A percentile compares a stretch with the other conserved stretches of the same genome.
These are phyloP conservation scores for Cyprinus carpio DNA, from an alignment of 2,113 vertebrate species.

Conservation along the genomic window DNA sequence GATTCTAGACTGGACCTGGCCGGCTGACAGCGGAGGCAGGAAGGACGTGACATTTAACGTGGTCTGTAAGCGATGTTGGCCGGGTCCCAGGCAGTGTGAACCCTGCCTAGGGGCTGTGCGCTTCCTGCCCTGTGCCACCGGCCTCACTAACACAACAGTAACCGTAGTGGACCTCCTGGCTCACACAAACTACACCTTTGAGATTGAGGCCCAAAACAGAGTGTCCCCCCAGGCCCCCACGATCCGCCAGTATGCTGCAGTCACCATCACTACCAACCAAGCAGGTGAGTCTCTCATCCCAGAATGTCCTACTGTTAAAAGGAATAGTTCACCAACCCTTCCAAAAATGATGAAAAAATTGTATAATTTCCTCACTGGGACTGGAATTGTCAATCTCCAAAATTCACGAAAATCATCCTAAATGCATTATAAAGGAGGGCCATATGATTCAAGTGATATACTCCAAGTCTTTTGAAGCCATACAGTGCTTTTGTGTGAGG, in stretches of 20 bases:
- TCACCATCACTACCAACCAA: slow-evolving; percentile 98
- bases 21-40: slow-evolving; percentile 89
- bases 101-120: slow-evolving; percentile 85
- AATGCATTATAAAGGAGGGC: background rate
- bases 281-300: slow-evolving; percentile 80
- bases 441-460: background rate
- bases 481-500: background rate
- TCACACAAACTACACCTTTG: slow-evolving; percentile 98
- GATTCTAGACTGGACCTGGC: slow-evolving; percentile 98
- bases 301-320: background rate
- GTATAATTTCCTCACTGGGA: background rate
- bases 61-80: slow-evolving; percentile 89
- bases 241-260: slow-evolving; percentile 86
- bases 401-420: background rate
- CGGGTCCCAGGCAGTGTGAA: slow-evolving; percentile 77
- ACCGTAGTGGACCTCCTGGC: slow-evolving; percentile 92
- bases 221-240: slow-evolving; percentile 83
- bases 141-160: slow-evolving; percentile 90
- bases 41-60: slow-evolving; percentile 92
- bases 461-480: background rate
- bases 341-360: no score
- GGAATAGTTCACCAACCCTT: background rate
- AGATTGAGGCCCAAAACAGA: slow-evolving; percentile 91
- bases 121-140: slow-evolving; percentile 87
- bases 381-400: background rate